A percentile compares a stretch with the other conserved stretches of the same genome.
These are phyloP conservation scores for Parazoanthus darwini DNA, from an alignment of 92 coral and sea anemone species.

Conservation along the genomic window DNA sequence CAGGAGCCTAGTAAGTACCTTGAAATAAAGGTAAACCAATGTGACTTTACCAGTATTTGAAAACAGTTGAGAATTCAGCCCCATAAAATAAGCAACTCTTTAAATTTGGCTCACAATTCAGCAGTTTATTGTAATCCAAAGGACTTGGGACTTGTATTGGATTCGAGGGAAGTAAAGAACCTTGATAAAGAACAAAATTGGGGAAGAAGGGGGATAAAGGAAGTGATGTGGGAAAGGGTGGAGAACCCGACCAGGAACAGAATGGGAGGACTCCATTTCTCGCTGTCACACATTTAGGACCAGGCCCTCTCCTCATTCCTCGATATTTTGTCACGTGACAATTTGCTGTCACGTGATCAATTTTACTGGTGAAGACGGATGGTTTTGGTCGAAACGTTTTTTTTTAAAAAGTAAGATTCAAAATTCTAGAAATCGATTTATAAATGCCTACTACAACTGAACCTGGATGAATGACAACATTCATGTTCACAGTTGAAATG, in stretches of 20 bases:
- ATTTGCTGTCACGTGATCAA: no score
- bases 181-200: constrained; percentile 48
- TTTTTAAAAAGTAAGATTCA: no score
- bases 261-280: background rate
- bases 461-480: no score
- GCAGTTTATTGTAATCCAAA: constrained; percentile 26
- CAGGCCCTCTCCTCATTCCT: background rate
- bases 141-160: constrained; percentile 24
- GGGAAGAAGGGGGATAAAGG: constrained; percentile 44
- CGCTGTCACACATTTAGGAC: constrained; percentile 1
- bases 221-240: background rate
- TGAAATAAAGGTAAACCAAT: no score
- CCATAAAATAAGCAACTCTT: background rate
- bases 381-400: no score
- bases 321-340: no score
- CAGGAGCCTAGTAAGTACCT: no score
- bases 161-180: constrained; percentile 25
- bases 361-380: no score
- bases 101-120: constrained; percentile 35
- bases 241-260: background rate
- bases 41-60: no score
- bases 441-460: no score
- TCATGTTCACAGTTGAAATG: no score
- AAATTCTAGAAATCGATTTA: no score
- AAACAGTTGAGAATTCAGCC: background rate